Evolutionary conservation across 2,113 vertebrate species (phyloP), one percentile per base, ranked within the genome.

Genomic region (Mesembrinibis cayennensis): DNA sequence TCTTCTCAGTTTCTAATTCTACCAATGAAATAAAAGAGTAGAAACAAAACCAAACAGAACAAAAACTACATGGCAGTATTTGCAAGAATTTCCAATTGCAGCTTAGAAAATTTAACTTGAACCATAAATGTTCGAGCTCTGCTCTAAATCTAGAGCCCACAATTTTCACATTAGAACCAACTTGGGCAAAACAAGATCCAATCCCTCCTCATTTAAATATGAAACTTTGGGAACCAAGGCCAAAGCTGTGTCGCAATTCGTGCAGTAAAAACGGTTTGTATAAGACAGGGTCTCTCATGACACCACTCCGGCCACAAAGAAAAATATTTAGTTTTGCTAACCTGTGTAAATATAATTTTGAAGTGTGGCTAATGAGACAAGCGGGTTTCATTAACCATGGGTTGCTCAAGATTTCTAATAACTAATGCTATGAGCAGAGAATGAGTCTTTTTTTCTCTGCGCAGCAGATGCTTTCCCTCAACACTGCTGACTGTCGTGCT

Each of bases 321-420:
- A 97, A 94, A 95, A 92, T 66, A 96, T 84, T 96, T 97, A 58
- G 47, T 55, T 95, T 73, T 86, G 58, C 63, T 93, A 93, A 82
- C 83, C 58, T 89, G 80, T 71, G 88, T 86, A 96, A 90, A 94
- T 92, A 82, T 21, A 82, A 84, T 94, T 93, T 74, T 87, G 49
- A 79, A 93, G 77, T 50, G 69, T 49, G 82, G 87, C 36, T 96
- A 93, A 86, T 87, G 45, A 82, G 50, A 87, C 29, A 74, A 91
- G 38, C 45, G 82, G 63, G 58, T 76, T 94, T 93, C 58, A 83
- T 85, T 82, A 96, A 91, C 66, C 50, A 53, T 9, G 42, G 78
- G 45, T 49, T 87, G 58, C 62, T 87, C 55, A 85, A 85, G 58
- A 45, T 67, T 97, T 87, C 66, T 91, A 94, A 73, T 36, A 93